A percentile compares a stretch with the other conserved stretches of the same genome.
Conservation (phyloP, 2,888 invertebrate species). For the Sarcophaga carnaria region DNA sequence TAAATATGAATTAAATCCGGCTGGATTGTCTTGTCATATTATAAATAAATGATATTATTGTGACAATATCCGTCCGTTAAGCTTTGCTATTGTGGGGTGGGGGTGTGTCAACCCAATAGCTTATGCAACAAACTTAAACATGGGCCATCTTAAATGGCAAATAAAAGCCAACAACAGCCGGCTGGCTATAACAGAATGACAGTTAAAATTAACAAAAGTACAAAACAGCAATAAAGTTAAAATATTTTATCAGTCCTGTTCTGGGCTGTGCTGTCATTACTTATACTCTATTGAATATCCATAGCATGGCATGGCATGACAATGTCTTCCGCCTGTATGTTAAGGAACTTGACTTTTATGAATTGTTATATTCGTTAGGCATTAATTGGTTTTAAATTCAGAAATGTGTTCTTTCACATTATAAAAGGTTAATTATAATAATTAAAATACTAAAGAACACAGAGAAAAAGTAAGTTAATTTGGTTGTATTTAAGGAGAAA, state of each 20-base stretch:
- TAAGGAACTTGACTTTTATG: slow-evolving; percentile 6
- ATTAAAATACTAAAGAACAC: slow-evolving; percentile 47
- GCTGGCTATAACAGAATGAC: slow-evolving; percentile 2
- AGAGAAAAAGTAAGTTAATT: neutral
- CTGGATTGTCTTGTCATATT: slow-evolving; percentile 61
- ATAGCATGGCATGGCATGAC: neutral
- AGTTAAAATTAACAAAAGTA: neutral
- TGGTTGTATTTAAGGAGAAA: neutral
- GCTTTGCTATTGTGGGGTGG: slow-evolving; percentile 37
- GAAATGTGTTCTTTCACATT: neutral
- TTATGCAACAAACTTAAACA: slow-evolving; percentile 38
- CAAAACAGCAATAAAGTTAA: slow-evolving; percentile 42
- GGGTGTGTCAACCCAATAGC: neutral
- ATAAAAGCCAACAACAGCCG: neutral
- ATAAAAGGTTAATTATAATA: slow-evolving; percentile 56
- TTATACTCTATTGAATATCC: slow-evolving; percentile 53
- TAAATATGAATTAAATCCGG: slow-evolving; percentile 44
- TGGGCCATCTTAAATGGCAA: neutral
- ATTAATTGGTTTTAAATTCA: neutral
- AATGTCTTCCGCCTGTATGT: neutral
- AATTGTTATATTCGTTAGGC: neutral
- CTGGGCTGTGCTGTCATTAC: slow-evolving; percentile 29
- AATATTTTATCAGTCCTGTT: slow-evolving; percentile 22
- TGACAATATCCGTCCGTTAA: slow-evolving; percentile 58
- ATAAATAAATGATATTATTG: slow-evolving; percentile 66